These are phyloP conservation scores for Trissoscelio sp. DNA, from an alignment of 2,888 invertebrate genomes.

Conservation along the genomic window DNA sequence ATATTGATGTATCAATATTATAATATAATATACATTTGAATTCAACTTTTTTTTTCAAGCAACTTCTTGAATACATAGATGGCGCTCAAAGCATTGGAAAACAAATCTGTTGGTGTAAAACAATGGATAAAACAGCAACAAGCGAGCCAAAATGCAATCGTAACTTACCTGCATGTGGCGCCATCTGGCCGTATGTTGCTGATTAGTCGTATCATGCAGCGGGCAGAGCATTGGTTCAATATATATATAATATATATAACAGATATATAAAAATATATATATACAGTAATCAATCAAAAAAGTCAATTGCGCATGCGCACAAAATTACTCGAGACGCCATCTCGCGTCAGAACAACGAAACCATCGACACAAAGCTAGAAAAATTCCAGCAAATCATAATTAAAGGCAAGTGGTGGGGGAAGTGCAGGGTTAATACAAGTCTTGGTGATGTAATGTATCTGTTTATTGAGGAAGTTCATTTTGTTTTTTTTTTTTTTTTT, in stretches of 20 bases:
- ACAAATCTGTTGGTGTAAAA: no score
- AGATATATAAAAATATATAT: slow-evolving; percentile 56
- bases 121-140: slow-evolving; percentile 12
- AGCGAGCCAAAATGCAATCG: slow-evolving; percentile 59
- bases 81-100: no score
- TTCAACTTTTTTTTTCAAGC: no score
- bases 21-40: no score
- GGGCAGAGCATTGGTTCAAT: slow-evolving; percentile 80
- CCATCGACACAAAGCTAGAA: slow-evolving; percentile 16
- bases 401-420: slow-evolving; percentile 47
- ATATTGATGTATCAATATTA: no score
- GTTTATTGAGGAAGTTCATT: slow-evolving; percentile 77
- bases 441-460: slow-evolving; percentile 73
- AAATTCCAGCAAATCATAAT: slow-evolving; percentile 32
- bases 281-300: slow-evolving; percentile 74
- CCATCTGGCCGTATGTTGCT: slow-evolving; percentile 75
- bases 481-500: slow-evolving; percentile 70
- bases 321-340: slow-evolving; percentile 70
- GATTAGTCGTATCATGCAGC: slow-evolving; percentile 81
- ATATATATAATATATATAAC: no score
- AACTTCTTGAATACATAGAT: no score
- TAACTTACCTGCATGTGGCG: slow-evolving; percentile 51
- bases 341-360: neutral
- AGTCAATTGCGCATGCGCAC: slow-evolving; percentile 76
- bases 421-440: slow-evolving; percentile 73